Base-by-base conservation (phyloP, 1,140 invertebrate species). In the Myzus persicae region DNA sequence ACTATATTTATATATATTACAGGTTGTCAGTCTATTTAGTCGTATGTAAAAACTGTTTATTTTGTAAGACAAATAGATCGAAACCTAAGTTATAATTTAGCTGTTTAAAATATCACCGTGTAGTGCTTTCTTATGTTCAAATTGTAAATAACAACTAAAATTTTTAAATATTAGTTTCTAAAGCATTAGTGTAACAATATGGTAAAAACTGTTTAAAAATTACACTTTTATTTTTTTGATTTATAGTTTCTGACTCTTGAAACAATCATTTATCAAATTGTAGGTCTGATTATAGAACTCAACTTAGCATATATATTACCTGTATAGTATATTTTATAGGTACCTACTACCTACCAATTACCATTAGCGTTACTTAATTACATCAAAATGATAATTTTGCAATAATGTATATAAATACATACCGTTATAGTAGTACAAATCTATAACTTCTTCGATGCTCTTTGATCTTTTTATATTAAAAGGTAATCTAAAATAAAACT, bases 61-160 rank as follows among this genome's bases (percentile, higher is more conserved):
- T 92, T 92, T 81, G 90, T 82, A 92, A 92, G 90, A 92, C 90
- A 92, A 90, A 92, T 92, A 92, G 90, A 92, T 92, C 67, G 90
- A 92, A 81, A 92, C 89, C 89, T 90, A 90, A 42, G 20, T n/a
- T 54, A 88, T 42, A 36, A 59, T 67, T 59, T 42, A 90, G 89
- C 26, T 59, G 20, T 90, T 40, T 90, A 59, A 90, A 42, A 67
- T n/a, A 90, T 67, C n/a, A 90, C 40, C 26, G 42, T 59, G 38
- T 90, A 90, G 89, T 90, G 89, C 51, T 90, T 90, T 90, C 14
- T 54, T 90, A 67, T 67, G 5, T 42, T 67, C 9, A 90, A 67
- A 67, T 31, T 90, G 38, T 67, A 90, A 90, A 90, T 90, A 90
- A 90, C 51, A 18, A 42, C 26, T n/a, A 38, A 59, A 31, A 42